Conservation (phyloP, 2,113 vertebrate species). For the Madoqua kirkii region DNA sequence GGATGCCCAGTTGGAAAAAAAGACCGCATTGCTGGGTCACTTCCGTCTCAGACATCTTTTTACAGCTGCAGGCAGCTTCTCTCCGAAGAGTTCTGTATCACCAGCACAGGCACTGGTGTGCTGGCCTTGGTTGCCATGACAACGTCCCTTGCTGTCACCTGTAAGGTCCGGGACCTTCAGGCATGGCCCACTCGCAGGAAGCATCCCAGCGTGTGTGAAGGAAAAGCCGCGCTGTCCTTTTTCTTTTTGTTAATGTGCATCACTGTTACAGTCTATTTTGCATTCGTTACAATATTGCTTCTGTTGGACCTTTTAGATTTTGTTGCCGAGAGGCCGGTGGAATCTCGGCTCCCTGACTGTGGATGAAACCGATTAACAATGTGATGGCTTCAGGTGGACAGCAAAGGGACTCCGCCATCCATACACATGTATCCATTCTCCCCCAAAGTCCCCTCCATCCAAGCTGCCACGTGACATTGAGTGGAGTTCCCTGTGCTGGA, state of each 20-base stretch:
- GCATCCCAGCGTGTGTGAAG: not conserved
- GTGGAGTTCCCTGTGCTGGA: not conserved
- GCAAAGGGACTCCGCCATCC: no score
- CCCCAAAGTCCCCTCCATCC: not conserved
- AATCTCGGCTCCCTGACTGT: not conserved
- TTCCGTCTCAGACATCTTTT: not conserved
- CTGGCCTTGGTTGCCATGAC: not conserved
- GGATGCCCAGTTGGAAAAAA: no score
- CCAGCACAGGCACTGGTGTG: fast-evolving
- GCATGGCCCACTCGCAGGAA: no score
- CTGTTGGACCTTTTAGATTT: not conserved
- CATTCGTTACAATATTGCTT: not conserved
- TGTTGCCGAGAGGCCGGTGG: not conserved
- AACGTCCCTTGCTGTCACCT: not conserved
- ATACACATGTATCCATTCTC: no score
- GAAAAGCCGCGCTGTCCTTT: no score
- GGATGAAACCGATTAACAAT: not conserved
- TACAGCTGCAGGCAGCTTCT: not conserved
- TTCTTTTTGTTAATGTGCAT: not conserved
- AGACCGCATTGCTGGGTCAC: fast-evolving
- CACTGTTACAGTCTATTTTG: not conserved
- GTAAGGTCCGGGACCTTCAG: not conserved
- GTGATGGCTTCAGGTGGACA: no score
- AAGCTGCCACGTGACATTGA: not conserved
- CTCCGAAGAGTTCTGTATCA: fast-evolving